These are phyloP conservation scores for Centropus bengalensis DNA, from an alignment of 2,113 vertebrate species.

Conservation along the genomic window DNA sequence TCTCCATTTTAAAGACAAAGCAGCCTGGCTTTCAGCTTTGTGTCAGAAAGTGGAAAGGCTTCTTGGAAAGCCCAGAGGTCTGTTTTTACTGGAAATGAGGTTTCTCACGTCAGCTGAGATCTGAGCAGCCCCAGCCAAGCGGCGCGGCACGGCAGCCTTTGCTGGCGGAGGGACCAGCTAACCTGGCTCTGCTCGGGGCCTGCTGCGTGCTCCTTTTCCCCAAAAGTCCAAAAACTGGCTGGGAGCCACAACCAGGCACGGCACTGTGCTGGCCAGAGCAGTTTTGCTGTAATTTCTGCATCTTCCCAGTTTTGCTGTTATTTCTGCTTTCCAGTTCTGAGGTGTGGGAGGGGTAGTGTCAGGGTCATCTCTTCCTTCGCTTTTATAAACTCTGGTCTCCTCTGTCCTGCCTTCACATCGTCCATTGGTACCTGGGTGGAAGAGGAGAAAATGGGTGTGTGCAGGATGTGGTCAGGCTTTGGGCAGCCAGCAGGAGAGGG, in stretches of 20 bases:
- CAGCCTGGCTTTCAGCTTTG: neutral
- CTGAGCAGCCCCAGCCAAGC: constrained; percentile 1
- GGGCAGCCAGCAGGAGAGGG: neutral
- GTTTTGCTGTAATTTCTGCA: too few species aligned
- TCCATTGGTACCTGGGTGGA: neutral
- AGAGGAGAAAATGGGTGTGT: neutral
- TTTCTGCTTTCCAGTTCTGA: neutral
- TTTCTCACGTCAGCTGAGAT: constrained; percentile 52
- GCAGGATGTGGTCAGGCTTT: neutral
- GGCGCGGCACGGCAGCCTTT: constrained; percentile 1
- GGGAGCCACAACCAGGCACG: neutral
- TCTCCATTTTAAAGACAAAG: neutral
- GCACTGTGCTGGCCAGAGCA: neutral
- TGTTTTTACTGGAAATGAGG: constrained; percentile 66
- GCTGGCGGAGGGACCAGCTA: neutral
- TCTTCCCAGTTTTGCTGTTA: neutral
- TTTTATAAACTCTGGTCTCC: neutral
- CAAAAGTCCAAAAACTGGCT: neutral
- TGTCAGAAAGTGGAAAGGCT: constrained; percentile 34
- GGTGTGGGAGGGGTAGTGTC: neutral
- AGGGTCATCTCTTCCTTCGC: neutral
- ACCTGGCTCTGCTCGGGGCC: neutral
- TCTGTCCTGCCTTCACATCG: neutral
- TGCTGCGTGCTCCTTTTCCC: neutral
- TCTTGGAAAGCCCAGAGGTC: constrained; percentile 45